Conservation (phyloP, 2,888 invertebrate species). For the Coelopa pilipes region DNA sequence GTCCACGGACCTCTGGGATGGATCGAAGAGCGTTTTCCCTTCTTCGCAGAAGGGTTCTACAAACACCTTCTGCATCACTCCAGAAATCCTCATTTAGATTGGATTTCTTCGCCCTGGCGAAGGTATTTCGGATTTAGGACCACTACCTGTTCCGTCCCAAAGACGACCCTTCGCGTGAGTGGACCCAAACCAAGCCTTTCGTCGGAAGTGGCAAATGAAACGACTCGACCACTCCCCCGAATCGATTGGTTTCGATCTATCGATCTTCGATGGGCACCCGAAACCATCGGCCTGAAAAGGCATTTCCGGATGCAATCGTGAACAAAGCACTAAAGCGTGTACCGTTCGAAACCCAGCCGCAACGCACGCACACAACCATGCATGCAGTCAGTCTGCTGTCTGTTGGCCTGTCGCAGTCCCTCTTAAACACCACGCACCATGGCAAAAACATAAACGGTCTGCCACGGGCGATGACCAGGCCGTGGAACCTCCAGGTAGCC, state of each 20-base stretch:
- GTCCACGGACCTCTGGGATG: too few relatives aligned
- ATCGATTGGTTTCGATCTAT: too few relatives aligned
- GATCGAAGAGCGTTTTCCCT: too few relatives aligned
- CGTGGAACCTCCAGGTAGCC: slow-evolving; percentile 26
- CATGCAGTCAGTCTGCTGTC: slow-evolving; percentile 15
- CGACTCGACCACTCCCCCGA: neutral
- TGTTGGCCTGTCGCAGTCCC: too few relatives aligned
- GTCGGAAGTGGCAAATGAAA: slow-evolving; percentile 17
- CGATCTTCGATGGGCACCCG: neutral
- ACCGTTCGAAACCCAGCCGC: slow-evolving; percentile 24
- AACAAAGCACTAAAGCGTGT: slow-evolving; percentile 42
- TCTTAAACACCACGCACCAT: too few relatives aligned
- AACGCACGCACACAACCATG: neutral
- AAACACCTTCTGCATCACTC: neutral
- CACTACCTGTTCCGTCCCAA: too few relatives aligned
- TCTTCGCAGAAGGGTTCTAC: neutral
- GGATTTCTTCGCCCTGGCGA: neutral
- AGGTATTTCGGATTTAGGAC: too few relatives aligned
- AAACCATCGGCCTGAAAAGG: slow-evolving; percentile 51
- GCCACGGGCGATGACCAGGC: neutral
- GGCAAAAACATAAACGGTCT: neutral
- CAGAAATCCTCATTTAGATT: neutral
- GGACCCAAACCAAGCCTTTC: neutral
- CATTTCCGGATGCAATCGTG: slow-evolving; percentile 58
- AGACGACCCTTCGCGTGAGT: neutral